Evolutionary conservation across 2,113 vertebrate genomes (phyloP).

Genomic region (Myrmophylax atrothorax): DNA sequence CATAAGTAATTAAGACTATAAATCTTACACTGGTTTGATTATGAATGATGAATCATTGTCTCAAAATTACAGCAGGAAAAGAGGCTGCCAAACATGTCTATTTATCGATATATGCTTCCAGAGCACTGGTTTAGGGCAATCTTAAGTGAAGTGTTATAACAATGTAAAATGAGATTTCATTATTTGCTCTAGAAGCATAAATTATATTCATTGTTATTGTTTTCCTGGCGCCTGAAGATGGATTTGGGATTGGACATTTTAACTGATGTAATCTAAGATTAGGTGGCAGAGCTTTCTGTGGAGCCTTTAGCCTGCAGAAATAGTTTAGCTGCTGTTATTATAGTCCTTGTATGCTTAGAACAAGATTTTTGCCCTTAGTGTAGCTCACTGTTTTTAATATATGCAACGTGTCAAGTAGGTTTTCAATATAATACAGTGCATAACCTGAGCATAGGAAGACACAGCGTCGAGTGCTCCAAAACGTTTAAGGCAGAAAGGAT

Average conservation of each 20-base stretch:
- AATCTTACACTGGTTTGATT: slow-evolving; percentile 47
- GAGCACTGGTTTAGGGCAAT: neutral
- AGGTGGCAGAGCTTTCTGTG: slow-evolving; percentile 21
- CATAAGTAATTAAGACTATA: slow-evolving; percentile 58
- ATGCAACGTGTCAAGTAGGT: neutral
- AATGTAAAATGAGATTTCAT: slow-evolving; percentile 27
- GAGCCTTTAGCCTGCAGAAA: slow-evolving; percentile 34
- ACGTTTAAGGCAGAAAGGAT: neutral
- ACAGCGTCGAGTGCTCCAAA: neutral
- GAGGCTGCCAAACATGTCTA: slow-evolving; percentile 18
- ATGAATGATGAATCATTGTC: slow-evolving; percentile 32
- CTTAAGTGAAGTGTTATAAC: slow-evolving; percentile 19
- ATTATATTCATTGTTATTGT: slow-evolving; percentile 38
- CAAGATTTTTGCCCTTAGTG: neutral
- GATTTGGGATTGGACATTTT: slow-evolving; percentile 51
- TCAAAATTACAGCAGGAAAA: slow-evolving; percentile 25
- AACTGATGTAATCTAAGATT: slow-evolving; percentile 63
- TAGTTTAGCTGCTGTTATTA: slow-evolving; percentile 29
- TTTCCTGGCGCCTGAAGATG: slow-evolving; percentile 43
- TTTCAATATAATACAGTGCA: neutral
- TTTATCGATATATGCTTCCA: slow-evolving; percentile 31
- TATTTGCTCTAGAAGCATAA: slow-evolving; percentile 43
- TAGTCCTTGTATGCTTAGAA: neutral
- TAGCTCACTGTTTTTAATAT: neutral
- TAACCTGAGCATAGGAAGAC: neutral